Percentiles rank a stretch among this genome's conserved stretches.
These are phyloP conservation scores for Drosophila pegasa DNA, from an alignment of 2,888 invertebrate genomes.

Conservation along the genomic window DNA sequence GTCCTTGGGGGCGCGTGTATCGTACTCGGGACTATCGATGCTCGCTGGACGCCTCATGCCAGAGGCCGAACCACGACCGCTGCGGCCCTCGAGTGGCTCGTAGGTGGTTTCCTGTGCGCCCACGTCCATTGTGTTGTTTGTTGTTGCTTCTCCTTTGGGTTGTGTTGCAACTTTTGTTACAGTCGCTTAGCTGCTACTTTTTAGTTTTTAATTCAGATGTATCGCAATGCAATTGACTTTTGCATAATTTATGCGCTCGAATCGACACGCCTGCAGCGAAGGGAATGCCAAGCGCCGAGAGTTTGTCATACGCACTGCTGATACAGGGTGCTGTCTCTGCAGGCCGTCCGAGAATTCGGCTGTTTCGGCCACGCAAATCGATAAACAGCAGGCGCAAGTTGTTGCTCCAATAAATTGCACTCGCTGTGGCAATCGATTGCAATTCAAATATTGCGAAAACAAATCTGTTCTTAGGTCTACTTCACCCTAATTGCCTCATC, in stretches of 20 bases:
- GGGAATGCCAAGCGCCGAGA: slow-evolving; percentile 23
- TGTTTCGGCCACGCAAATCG: slow-evolving; percentile 54
- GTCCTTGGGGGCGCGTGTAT: slow-evolving; percentile 84
- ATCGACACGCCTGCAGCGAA: slow-evolving; percentile 35
- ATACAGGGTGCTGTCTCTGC: slow-evolving; percentile 58
- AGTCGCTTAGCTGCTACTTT: neutral
- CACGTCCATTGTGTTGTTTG: slow-evolving; percentile 54
- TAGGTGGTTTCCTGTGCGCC: slow-evolving; percentile 83
- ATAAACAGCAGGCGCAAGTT: slow-evolving; percentile 68
- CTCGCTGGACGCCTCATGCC: slow-evolving; percentile 75
- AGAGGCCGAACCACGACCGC: slow-evolving; percentile 42
- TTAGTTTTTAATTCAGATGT: slow-evolving; percentile 16
- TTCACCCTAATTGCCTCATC: neutral
- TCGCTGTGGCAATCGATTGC: slow-evolving; percentile 42
- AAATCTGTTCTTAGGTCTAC: neutral
- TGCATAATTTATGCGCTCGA: slow-evolving; percentile 52
- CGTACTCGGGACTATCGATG: slow-evolving; percentile 84
- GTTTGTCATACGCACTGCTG: slow-evolving; percentile 15
- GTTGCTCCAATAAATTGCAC: slow-evolving; percentile 35
- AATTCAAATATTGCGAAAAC: neutral
- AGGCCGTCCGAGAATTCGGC: slow-evolving; percentile 6
- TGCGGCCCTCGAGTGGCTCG: slow-evolving; percentile 83
- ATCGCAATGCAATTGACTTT: slow-evolving; percentile 33
- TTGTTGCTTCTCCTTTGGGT: slow-evolving; percentile 6
- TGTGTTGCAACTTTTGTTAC: slow-evolving; percentile 11